Evolutionary conservation across 1,140 invertebrate genomes (phyloP).

Genomic region (Nymphalis io): DNA sequence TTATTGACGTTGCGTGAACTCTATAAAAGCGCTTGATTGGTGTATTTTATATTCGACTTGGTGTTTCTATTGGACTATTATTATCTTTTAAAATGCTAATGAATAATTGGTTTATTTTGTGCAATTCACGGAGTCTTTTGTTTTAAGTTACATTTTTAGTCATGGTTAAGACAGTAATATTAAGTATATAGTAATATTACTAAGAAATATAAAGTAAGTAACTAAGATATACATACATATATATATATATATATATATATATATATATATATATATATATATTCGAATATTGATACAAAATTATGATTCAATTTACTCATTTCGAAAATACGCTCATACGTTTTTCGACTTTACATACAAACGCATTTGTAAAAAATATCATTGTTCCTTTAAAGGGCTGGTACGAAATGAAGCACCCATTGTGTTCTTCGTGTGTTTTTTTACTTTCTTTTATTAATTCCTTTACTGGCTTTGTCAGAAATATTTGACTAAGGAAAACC

Average conservation of each 20-base stretch:
- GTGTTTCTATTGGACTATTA: not conserved
- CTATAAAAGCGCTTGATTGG: not conserved
- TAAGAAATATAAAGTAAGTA: too few relatives aligned
- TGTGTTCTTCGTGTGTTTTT: slow-evolving; percentile 3
- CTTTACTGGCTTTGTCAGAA: not conserved
- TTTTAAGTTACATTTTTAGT: too few relatives aligned
- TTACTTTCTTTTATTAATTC: not conserved
- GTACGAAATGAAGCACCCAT: slow-evolving; percentile 17
- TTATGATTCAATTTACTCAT: not conserved
- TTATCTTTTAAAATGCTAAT: too few relatives aligned
- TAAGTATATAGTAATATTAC: too few relatives aligned
- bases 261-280: too few relatives aligned
- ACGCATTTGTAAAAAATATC: slow-evolving; percentile 3
- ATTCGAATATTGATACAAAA: not conserved
- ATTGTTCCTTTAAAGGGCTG: slow-evolving; percentile 30
- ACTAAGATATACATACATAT: too few relatives aligned
- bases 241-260: too few relatives aligned
- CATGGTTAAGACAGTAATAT: too few relatives aligned
- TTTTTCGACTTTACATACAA: slow-evolving; percentile 1
- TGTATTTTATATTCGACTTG: too few relatives aligned
- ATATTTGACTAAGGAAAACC: not conserved
- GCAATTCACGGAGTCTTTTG: too few relatives aligned
- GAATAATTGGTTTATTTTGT: too few relatives aligned
- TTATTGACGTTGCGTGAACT: not conserved
- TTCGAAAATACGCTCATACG: not conserved